Percentiles rank a stretch among this genome's conserved stretches.
These are phyloP conservation scores for Gasterosteus nipponicus DNA, from an alignment of 2,113 vertebrate species.

Conservation along the genomic window DNA sequence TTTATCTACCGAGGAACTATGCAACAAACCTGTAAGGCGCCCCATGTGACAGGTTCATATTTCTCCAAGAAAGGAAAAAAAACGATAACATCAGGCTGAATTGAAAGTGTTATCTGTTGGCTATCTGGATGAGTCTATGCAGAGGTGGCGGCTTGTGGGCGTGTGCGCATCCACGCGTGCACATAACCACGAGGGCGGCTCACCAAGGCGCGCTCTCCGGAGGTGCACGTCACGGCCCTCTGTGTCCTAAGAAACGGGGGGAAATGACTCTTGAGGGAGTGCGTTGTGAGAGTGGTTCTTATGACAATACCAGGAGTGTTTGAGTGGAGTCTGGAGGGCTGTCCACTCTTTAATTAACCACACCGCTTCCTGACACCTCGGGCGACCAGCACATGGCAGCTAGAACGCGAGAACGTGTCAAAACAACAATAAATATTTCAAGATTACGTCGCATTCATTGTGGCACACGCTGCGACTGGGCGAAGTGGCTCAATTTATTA, in stretches of 20 bases:
- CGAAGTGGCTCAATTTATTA: neutral
- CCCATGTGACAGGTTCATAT: slow-evolving; percentile 75
- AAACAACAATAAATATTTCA: slow-evolving; percentile 35
- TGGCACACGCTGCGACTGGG: neutral
- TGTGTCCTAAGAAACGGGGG: slow-evolving; percentile 64
- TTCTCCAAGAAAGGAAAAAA: slow-evolving; percentile 69
- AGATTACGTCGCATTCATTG: neutral
- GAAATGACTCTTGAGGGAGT: slow-evolving; percentile 73
- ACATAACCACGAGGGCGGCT: slow-evolving; percentile 35
- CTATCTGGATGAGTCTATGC: slow-evolving; percentile 68
- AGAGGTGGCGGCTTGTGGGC: slow-evolving; percentile 43
- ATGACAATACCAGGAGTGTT: slow-evolving; percentile 70
- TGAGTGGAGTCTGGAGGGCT: slow-evolving; percentile 68
- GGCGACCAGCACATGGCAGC: slow-evolving; percentile 52
- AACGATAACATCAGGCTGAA: slow-evolving; percentile 73
- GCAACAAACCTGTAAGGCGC: slow-evolving; percentile 75
- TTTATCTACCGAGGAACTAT: slow-evolving; percentile 73
- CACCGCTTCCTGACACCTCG: slow-evolving; percentile 59
- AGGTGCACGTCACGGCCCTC: slow-evolving; percentile 34
- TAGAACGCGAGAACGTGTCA: slow-evolving; percentile 35
- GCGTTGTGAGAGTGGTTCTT: slow-evolving; percentile 70
- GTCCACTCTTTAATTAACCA: slow-evolving; percentile 77
- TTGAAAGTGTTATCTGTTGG: slow-evolving; percentile 71
- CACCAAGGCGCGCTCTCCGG: slow-evolving; percentile 16
- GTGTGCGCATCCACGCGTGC: slow-evolving; percentile 5